Percentiles rank a stretch among this genome's conserved stretches.
Evolutionary conservation across 2,888 invertebrate genomes (phyloP).

Genomic region (Marronus borbonicus): DNA sequence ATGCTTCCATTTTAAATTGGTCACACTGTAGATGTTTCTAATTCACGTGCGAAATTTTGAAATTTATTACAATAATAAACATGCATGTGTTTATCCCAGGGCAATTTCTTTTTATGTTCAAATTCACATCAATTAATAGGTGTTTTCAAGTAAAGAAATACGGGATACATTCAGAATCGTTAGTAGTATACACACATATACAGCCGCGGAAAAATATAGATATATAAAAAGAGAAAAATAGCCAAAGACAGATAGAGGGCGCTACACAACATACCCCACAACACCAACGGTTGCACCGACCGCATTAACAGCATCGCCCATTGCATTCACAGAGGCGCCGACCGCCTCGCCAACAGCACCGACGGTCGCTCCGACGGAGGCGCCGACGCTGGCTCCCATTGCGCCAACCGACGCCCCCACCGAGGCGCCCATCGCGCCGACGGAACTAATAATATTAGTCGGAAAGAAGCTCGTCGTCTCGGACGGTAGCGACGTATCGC

Average conservation of each 20-base stretch:
- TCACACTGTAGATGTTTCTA: no score
- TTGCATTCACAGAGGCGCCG: constrained; percentile 63
- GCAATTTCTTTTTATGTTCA: no score
- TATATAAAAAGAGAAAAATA: constrained; percentile 26
- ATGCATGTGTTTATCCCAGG: no score
- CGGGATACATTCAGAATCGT: constrained; percentile 41
- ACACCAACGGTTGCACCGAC: constrained; percentile 64
- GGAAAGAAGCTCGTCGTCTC: constrained; percentile 69
- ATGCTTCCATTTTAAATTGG: no score
- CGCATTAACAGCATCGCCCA: constrained; percentile 67
- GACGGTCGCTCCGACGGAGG: constrained; percentile 63
- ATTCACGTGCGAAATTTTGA: no score
- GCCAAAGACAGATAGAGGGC: constrained; percentile 27
- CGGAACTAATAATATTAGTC: constrained; percentile 68
- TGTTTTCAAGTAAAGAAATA: not conserved
- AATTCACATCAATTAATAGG: no score
- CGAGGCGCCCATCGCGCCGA: constrained; percentile 66
- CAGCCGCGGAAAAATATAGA: constrained; percentile 22
- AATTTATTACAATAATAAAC: no score
- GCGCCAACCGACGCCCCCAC: constrained; percentile 64
- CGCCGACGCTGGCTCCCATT: constrained; percentile 64
- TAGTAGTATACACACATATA: constrained; percentile 10
- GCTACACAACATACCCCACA: constrained; percentile 65
- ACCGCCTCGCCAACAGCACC: constrained; percentile 63
- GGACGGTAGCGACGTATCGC: constrained; percentile 74